These are phyloP conservation scores for Cryptotis parvus DNA, from an alignment of 2,113 vertebrate genomes.

Conservation along the genomic window DNA sequence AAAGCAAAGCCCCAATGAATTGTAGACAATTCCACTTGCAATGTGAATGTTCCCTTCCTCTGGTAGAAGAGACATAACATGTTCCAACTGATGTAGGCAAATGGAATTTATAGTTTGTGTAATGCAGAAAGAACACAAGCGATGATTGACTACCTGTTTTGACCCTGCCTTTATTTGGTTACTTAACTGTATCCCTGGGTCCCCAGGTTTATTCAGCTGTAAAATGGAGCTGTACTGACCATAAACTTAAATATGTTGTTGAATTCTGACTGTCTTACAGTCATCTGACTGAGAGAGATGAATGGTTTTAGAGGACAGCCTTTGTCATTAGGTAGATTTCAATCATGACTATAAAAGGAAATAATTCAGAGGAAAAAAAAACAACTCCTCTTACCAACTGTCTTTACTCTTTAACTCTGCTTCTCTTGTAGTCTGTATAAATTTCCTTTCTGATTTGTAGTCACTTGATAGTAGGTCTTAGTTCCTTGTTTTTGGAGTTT, in stretches of 20 bases:
- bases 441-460: constrained; percentile 22
- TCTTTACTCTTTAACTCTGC: background rate
- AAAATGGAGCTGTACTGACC: constrained; percentile 6
- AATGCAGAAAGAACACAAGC: background rate
- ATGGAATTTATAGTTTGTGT: background rate
- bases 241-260: constrained; percentile 19
- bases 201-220: background rate
- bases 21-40: background rate
- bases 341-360: background rate
- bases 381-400: background rate
- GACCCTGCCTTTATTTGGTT: background rate
- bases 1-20: background rate
- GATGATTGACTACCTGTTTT: constrained; percentile 41
- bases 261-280: constrained; percentile 29
- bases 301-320: background rate
- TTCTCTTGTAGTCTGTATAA: background rate
- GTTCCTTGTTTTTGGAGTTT: constrained; percentile 3
- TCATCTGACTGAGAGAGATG: background rate
- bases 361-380: constrained; percentile 21
- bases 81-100: constrained; percentile 56
- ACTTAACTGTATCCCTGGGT: background rate
- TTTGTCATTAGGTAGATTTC: background rate
- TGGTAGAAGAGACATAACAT: background rate
- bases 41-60: constrained; percentile 21
- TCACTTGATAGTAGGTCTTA: background rate